These are phyloP conservation scores for Pocillopora meandrina DNA, from an alignment of 92 coral and sea anemone genomes.

Conservation along the genomic window DNA sequence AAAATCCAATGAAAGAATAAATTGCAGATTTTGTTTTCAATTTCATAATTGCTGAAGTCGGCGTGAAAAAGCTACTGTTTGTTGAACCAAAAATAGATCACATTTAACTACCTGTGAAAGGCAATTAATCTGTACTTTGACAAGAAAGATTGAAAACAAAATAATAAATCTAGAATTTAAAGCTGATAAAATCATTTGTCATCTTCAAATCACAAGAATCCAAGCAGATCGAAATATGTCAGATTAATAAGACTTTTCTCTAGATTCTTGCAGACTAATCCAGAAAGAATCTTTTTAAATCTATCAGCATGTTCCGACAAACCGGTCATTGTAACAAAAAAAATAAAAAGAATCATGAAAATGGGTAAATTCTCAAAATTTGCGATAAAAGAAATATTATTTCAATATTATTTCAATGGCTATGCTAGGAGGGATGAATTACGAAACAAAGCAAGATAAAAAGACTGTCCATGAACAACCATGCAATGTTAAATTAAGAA, in stretches of 20 bases:
- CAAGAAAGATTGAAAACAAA: background rate
- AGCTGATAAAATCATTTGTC: background rate
- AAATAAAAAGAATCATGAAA: background rate
- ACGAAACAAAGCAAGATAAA: background rate
- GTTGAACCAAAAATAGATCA: conserved; percentile 10
- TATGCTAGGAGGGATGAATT: background rate
- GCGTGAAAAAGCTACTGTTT: conserved; percentile 8
- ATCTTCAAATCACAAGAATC: background rate
- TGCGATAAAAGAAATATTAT: background rate
- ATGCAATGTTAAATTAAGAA: background rate
- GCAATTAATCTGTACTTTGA: background rate
- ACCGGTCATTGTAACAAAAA: background rate
- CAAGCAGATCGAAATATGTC: background rate
- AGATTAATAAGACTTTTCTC: background rate
- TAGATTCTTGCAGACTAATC: background rate
- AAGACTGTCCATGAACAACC: background rate
- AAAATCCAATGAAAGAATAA: conserved; percentile 22
- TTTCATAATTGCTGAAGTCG: conserved; percentile 3
- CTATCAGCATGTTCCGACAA: background rate
- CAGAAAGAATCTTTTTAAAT: background rate
- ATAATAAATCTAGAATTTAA: background rate
- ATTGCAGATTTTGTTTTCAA: conserved; percentile 8
- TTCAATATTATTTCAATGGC: background rate
- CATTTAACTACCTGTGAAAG: background rate
- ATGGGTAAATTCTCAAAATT: background rate